Conservation (phyloP, 2,888 invertebrate genomes). For the Zeuzera pyrina region DNA sequence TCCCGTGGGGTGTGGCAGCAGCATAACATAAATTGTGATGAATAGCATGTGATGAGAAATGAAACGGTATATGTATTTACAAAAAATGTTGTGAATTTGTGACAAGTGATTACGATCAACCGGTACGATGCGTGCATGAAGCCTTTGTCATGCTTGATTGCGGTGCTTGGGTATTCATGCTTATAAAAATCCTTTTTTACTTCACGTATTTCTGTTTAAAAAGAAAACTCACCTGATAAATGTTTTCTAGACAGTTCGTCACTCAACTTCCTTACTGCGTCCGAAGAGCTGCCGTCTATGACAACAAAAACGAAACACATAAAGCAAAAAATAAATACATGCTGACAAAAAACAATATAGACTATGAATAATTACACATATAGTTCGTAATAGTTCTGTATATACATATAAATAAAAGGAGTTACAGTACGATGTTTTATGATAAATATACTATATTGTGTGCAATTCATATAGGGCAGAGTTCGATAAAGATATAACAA, state of each 20-base stretch:
- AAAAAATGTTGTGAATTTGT: constrained; percentile 17
- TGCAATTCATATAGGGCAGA: constrained; percentile 35
- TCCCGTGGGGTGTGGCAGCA: constrained; percentile 29
- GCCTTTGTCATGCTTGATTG: constrained; percentile 45
- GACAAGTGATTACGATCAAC: constrained; percentile 25
- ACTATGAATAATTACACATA: constrained; percentile 1
- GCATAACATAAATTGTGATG: constrained; percentile 3
- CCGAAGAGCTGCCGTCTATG: constrained; percentile 68
- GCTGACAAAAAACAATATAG: constrained; percentile 37
- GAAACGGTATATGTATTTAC: constrained; percentile 15
- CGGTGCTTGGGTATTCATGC: constrained; percentile 32
- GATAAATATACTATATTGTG: constrained; percentile 20
- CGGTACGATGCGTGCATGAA: constrained; percentile 29
- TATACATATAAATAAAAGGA: background rate
- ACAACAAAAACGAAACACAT: constrained; percentile 64
- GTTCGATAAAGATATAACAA: constrained; percentile 30
- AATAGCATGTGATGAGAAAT: background rate
- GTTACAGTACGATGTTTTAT: constrained; percentile 12
- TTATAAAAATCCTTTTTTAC: constrained; percentile 1
- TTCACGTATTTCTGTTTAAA: constrained; percentile 15
- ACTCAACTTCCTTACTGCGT: constrained; percentile 62
- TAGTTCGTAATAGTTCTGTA: background rate
- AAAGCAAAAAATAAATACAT: constrained; percentile 58
- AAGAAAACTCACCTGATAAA: constrained; percentile 59
- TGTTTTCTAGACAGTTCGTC: constrained; percentile 70